phyloP scores from a whole-genome alignment of 2,113 vertebrate genomes.

The Pedetes capensis region DNA sequence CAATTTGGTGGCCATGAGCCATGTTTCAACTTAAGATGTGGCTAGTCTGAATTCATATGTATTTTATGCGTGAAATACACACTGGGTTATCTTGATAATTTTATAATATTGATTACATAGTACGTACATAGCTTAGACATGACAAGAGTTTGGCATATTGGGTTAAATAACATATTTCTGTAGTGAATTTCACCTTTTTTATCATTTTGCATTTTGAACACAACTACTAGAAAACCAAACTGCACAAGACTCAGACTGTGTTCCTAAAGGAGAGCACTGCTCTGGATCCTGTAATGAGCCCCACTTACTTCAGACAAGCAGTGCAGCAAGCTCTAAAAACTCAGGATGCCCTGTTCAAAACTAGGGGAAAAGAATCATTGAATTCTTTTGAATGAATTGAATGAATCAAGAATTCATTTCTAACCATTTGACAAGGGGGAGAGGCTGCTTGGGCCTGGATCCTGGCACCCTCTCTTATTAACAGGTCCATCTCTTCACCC shows the following conservation, averaged over 20 bases:
- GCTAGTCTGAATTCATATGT: not conserved
- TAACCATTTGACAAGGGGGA: not conserved
- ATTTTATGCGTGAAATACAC: not conserved
- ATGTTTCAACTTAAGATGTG: not conserved
- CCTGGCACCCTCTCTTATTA: not conserved
- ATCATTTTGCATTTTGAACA: not conserved
- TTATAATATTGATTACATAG: not conserved
- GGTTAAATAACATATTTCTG: conserved; percentile 25
- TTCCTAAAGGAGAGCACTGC: not conserved
- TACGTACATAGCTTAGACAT: not conserved
- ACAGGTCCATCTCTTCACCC: not conserved
- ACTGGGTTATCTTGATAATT: not conserved
- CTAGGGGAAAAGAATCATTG: not conserved
- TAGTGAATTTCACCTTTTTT: not conserved
- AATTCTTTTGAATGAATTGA: no score
- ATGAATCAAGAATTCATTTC: no score
- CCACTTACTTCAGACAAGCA: not conserved
- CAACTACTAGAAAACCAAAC: not conserved
- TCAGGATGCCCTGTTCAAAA: not conserved
- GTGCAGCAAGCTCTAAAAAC: not conserved
- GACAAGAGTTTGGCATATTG: not conserved
- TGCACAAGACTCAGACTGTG: not conserved
- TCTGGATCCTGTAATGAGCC: not conserved
- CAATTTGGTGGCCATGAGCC: not conserved
- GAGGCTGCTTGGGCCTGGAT: not conserved